phyloP scores from a whole-genome alignment of 2,113 vertebrate genomes.

The Cichladusa arquata region DNA sequence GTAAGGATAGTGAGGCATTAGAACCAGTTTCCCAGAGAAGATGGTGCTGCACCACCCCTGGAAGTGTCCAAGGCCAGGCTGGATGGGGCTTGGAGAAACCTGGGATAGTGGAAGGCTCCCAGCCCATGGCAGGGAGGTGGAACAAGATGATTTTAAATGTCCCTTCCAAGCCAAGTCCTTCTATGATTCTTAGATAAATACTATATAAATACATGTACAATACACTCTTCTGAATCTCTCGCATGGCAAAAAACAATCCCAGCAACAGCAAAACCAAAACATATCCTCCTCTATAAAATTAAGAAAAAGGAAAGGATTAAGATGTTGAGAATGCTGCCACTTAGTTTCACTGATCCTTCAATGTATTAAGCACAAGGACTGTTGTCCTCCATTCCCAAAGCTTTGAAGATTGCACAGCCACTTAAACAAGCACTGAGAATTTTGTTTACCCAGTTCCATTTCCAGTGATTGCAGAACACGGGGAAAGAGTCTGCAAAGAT shows the following conservation, averaged over 20 bases:
- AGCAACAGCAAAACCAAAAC: fast-evolving
- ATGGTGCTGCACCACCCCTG: not conserved
- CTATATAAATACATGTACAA: not conserved
- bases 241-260: not conserved
- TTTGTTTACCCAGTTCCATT: not conserved
- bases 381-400: not conserved
- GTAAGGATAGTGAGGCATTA: not conserved
- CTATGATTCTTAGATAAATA: not conserved
- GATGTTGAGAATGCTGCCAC: not conserved
- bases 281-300: not conserved
- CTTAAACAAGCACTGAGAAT: not conserved
- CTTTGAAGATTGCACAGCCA: not conserved
- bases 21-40: not conserved
- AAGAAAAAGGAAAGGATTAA: not conserved
- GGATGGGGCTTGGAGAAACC: not conserved
- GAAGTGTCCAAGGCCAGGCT: not conserved
- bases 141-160: not conserved
- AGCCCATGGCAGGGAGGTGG: not conserved
- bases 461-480: not conserved
- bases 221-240: not conserved
- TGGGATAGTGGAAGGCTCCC: not conserved
- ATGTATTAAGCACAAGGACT: not conserved
- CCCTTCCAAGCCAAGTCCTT: not conserved
- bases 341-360: not conserved
- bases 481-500: not conserved